A percentile compares a stretch with the other conserved stretches of the same genome.
Evolutionary conservation across 2,113 vertebrate species (phyloP).

Genomic region (Pomatorhinus ruficollis): DNA sequence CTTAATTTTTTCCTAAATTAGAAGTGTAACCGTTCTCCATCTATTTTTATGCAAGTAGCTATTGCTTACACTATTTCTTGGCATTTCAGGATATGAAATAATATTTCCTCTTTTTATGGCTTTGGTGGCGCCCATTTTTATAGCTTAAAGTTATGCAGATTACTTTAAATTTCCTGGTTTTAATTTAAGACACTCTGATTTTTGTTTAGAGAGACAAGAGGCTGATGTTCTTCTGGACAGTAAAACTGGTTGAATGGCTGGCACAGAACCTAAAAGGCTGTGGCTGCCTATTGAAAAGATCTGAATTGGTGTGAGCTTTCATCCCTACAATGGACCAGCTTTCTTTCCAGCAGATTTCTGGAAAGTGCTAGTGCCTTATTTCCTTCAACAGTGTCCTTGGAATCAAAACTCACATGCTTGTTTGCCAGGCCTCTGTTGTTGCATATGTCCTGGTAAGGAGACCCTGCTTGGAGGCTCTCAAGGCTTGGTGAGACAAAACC

Average conservation of each 20-base stretch:
- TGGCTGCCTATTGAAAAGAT: not conserved
- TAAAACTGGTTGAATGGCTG: conserved; percentile 19
- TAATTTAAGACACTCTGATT: not conserved
- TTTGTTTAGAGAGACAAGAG: not conserved
- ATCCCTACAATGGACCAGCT: not conserved
- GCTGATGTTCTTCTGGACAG: not conserved
- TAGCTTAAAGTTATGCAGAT: not conserved
- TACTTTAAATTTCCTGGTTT: not conserved
- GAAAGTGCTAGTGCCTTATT: not conserved
- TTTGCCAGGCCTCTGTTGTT: not conserved
- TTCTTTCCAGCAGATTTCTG: not conserved
- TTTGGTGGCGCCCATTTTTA: not conserved
- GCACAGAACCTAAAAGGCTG: not conserved
- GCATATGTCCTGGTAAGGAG: not conserved
- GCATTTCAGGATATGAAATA: not conserved
- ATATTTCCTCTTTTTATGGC: not conserved
- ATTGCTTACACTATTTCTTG: not conserved
- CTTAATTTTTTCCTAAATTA: not conserved
- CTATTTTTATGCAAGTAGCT: not conserved
- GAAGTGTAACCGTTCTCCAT: not conserved
- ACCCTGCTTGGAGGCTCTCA: not conserved
- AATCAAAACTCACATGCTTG: not conserved
- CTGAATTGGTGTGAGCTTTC: not conserved
- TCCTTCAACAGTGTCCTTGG: not conserved
- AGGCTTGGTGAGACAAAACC: not conserved